These are phyloP conservation scores for Caenorhabditis plicata DNA, from an alignment of 2,888 invertebrate species.

Conservation along the genomic window DNA sequence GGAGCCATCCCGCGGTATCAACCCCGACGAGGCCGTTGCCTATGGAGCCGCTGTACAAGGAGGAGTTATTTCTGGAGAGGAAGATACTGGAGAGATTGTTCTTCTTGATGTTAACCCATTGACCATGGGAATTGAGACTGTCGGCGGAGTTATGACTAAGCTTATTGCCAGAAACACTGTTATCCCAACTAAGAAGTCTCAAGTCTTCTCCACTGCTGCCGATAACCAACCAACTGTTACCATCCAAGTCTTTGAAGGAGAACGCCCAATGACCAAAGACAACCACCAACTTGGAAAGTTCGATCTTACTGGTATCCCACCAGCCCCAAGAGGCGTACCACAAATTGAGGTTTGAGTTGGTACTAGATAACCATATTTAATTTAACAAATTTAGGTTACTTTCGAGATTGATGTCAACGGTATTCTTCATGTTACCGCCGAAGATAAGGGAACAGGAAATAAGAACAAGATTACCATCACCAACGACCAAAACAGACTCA, in stretches of 20 bases:
- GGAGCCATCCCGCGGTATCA: constrained; percentile 80
- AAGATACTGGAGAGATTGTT: constrained; percentile 82
- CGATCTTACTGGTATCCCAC: constrained; percentile 73
- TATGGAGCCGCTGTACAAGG: constrained; percentile 93
- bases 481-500: constrained; percentile 80
- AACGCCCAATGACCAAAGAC: constrained; percentile 99
- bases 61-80: constrained; percentile 94
- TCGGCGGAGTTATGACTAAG: constrained; percentile 99
- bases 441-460: constrained; percentile 98
- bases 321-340: constrained; percentile 69
- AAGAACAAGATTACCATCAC: constrained; percentile 98
- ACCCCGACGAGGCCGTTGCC: constrained; percentile 89
- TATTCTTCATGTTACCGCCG: constrained; percentile 79
- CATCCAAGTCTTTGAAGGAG: constrained; percentile 97
- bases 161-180: constrained; percentile 95
- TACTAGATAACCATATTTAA: neutral
- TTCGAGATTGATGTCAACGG: constrained; percentile 71
- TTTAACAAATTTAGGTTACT: constrained; percentile 51
- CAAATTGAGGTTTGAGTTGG: constrained; percentile 61
- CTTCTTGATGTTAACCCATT: constrained; percentile 96
- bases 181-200: constrained; percentile 97
- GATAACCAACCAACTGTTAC: constrained; percentile 99
- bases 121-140: constrained; percentile 98
- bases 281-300: constrained; percentile 98
- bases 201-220: constrained; percentile 97